Percentiles rank a stretch among this genome's conserved stretches.
phyloP scores from a whole-genome alignment of 53 echinoderm and acorn worm genomes.

The Temnopleurus reevesii region DNA sequence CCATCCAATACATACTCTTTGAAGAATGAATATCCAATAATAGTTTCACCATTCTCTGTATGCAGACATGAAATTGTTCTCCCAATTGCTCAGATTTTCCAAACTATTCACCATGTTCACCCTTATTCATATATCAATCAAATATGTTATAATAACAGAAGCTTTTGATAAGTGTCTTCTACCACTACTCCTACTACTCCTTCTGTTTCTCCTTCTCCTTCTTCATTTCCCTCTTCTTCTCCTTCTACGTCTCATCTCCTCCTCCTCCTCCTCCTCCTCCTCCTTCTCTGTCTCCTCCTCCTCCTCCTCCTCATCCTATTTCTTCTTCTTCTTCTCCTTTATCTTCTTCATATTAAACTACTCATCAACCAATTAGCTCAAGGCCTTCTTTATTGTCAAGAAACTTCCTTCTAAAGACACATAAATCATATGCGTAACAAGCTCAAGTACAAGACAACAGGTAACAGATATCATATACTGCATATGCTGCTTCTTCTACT shows the following conservation, averaged over 20 bases:
- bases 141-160: no score
- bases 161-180: no score
- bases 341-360: neutral
- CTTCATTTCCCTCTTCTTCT: neutral
- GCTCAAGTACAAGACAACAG: neutral
- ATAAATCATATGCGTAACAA: conserved; percentile 1
- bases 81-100: no score
- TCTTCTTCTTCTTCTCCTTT: neutral
- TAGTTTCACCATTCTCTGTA: no score
- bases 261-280: neutral
- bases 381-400: neutral
- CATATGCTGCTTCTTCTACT: neutral
- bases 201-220: neutral
- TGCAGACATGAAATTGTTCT: no score
- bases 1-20: no score
- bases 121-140: no score
- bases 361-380: neutral
- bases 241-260: neutral
- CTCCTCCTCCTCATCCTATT: neutral
- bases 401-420: neutral
- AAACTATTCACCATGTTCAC: no score
- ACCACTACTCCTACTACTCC: neutral
- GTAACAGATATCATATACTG: neutral
- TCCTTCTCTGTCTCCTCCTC: neutral
- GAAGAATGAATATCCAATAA: no score